phyloP scores from a whole-genome alignment of 2,888 invertebrate species.

The Euzophera pinguis region DNA sequence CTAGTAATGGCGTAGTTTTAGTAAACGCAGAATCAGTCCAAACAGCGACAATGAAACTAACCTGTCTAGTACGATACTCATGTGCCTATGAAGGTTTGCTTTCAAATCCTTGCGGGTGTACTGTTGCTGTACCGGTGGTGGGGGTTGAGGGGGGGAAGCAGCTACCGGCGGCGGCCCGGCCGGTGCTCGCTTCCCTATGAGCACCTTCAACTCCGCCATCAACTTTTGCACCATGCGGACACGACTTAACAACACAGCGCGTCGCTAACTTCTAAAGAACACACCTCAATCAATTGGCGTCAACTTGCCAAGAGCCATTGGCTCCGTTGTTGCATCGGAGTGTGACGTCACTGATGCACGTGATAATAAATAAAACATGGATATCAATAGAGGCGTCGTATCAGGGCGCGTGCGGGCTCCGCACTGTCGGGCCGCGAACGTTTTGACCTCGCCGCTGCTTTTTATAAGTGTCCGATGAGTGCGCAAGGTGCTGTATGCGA shows the following conservation, averaged over 20 bases:
- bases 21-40: not conserved
- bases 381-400: slow-evolving; percentile 66
- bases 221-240: slow-evolving; percentile 75
- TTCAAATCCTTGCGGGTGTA: slow-evolving; percentile 72
- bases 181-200: slow-evolving; percentile 74
- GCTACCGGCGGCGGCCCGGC: slow-evolving; percentile 42
- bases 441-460: slow-evolving; percentile 72
- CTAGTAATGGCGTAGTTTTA: not conserved
- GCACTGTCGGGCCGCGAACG: slow-evolving; percentile 63
- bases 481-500: slow-evolving; percentile 65
- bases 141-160: slow-evolving; percentile 31
- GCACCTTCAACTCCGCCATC: slow-evolving; percentile 77
- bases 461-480: slow-evolving; percentile 75
- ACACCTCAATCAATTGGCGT: slow-evolving; percentile 55
- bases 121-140: slow-evolving; percentile 49
- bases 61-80: slow-evolving; percentile 78
- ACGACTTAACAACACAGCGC: slow-evolving; percentile 60
- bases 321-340: slow-evolving; percentile 63
- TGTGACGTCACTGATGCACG: slow-evolving; percentile 67
- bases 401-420: slow-evolving; percentile 67
- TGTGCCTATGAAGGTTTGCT: slow-evolving; percentile 75
- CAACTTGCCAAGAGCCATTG: slow-evolving; percentile 72
- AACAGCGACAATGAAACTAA: slow-evolving; percentile 40
- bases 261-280: slow-evolving; percentile 61
- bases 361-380: slow-evolving; percentile 60